A percentile compares a stretch with the other conserved stretches of the same genome.
phyloP scores from a whole-genome alignment of 2,888 invertebrate species.

The Synergus itoensis region DNA sequence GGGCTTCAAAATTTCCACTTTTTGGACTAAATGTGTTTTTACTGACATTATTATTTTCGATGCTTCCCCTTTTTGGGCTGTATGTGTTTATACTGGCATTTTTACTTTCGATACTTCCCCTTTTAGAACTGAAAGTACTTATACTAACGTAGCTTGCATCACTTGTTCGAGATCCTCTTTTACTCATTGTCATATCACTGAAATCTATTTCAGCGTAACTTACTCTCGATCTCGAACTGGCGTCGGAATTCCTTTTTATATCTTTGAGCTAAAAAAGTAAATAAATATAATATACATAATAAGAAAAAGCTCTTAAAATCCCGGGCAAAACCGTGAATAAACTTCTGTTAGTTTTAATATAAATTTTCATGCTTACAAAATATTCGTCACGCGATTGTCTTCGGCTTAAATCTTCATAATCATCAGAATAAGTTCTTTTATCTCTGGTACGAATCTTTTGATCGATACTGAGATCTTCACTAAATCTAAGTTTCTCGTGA shows the following conservation, averaged over 20 bases:
- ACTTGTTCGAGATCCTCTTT: conserved; percentile 31
- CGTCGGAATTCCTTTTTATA: conserved; percentile 15
- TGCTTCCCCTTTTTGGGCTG: conserved; percentile 21
- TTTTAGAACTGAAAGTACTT: conserved; percentile 21
- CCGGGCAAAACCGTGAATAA: too few relatives aligned
- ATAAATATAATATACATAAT: neutral
- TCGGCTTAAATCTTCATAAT: conserved; percentile 23
- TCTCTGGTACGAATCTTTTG: conserved; percentile 14
- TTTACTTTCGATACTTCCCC: conserved; percentile 4
- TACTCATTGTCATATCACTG: conserved; percentile 22
- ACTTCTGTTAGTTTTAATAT: neutral
- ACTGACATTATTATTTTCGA: conserved; percentile 9
- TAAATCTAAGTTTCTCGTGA: conserved; percentile 15
- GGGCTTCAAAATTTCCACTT: neutral
- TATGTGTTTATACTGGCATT: neutral
- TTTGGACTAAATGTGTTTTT: neutral
- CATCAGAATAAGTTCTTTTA: conserved; percentile 25
- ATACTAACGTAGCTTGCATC: conserved; percentile 35
- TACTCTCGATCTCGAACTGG: conserved; percentile 26
- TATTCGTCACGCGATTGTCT: conserved; percentile 9
- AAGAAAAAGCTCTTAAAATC: too few relatives aligned
- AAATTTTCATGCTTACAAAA: conserved; percentile 1
- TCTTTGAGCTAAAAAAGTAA: neutral
- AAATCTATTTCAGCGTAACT: conserved; percentile 38
- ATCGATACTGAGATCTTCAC: conserved; percentile 32